Evolutionary conservation across 2,113 vertebrate genomes (phyloP), one percentile per base, ranked within the genome.

Genomic region (Ctenomys sociabilis): DNA sequence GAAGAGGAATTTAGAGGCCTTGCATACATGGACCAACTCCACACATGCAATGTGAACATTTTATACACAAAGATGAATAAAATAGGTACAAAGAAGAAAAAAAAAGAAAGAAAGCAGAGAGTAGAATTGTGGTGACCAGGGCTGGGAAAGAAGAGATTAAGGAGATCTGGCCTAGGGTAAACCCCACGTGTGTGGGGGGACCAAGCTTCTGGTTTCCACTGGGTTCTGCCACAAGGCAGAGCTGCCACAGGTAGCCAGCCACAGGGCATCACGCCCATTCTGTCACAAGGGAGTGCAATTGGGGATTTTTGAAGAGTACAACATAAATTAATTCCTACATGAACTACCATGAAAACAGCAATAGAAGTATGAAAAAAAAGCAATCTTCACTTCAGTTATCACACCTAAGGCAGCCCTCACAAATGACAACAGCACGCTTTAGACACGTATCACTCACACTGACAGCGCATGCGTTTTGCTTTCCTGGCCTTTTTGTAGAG

Each of bases 281-380:
- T 32, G 28, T 30, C 28, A 66, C 28, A 5, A 32, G 1, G 63
- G 63, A 3, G 12, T 30, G 30, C 32, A 3, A 32, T 1, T 66
- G 63, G 28, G 63, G 63, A 95, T 98, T 98, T 98, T 97, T 93
- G 92, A 97, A 97, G 85, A 98, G 43, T 94, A 49, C 49, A 49
- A 49, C 63, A 66, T 12, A 66, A 66, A 66, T 66, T 32, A 32
- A 66, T 66, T 66, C 61, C 61, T 28, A 63, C 22, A 24, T 61
- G 59, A 61, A 32, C 28, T 32, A 12, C 28, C 28, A 32, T n/a
- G n/a, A n/a, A n/a, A n/a, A n/a, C n/a, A n/a, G n/a, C n/a, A n/a
- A n/a, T n/a, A n/a, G n/a, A n/a, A n/a, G n/a, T n/a, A n/a, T n/a
- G n/a, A n/a, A n/a, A n/a, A n/a, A n/a, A n/a, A n/a, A n/a, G n/a